phyloP scores from a whole-genome alignment of 2,113 vertebrate genomes.

The Xyrauchen texanus region DNA sequence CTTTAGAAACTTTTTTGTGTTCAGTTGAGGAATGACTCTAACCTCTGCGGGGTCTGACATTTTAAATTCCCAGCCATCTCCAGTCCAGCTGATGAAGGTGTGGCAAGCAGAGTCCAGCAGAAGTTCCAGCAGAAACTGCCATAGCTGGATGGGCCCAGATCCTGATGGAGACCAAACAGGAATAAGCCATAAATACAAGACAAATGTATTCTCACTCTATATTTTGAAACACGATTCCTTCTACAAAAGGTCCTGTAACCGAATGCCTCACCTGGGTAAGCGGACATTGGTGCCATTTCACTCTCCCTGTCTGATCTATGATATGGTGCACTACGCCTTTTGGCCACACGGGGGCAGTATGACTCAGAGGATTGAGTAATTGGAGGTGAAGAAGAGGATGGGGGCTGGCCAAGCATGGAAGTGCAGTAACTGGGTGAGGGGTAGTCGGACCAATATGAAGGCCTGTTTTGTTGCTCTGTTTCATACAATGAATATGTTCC shows the following conservation, averaged over 20 bases:
- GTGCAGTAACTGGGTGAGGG: slow-evolving; percentile 60
- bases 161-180: slow-evolving; percentile 53
- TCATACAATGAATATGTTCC: slow-evolving; percentile 66
- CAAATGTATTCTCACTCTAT: no score
- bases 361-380: slow-evolving; percentile 60
- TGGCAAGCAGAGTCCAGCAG: slow-evolving; percentile 77
- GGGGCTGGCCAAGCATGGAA: slow-evolving; percentile 50
- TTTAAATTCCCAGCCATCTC: slow-evolving; percentile 84
- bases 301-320: slow-evolving; percentile 70
- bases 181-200: not conserved
- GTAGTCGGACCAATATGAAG: slow-evolving; percentile 71
- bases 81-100: slow-evolving; percentile 80
- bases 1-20: no score
- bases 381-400: slow-evolving; percentile 52
- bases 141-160: slow-evolving; percentile 81
- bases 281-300: slow-evolving; percentile 68
- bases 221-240: no score
- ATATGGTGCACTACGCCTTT: slow-evolving; percentile 62
- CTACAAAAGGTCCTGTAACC: no score
- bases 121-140: slow-evolving; percentile 82
- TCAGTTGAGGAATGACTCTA: slow-evolving; percentile 9
- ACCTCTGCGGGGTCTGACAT: slow-evolving; percentile 84
- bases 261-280: slow-evolving; percentile 72
- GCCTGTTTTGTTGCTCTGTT: slow-evolving; percentile 61
- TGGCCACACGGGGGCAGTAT: slow-evolving; percentile 76